Evolutionary conservation across 2,888 invertebrate genomes (phyloP).

Genomic region (Galerucella nymphaeae): DNA sequence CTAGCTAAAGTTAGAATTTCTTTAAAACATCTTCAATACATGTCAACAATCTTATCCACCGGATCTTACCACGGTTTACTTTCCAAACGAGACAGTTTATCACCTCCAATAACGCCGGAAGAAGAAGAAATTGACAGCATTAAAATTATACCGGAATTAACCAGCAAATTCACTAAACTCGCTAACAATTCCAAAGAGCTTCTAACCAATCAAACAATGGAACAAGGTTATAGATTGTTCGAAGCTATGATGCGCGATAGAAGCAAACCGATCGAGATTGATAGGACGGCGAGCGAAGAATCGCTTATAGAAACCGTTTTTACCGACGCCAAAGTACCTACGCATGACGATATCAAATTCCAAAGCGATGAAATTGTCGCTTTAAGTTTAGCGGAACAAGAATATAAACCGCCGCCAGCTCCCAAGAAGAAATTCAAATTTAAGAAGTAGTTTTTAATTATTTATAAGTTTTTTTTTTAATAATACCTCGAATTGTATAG

Average conservation of each 20-base stretch:
- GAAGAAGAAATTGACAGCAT: constrained; percentile 54
- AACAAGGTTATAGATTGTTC: constrained; percentile 52
- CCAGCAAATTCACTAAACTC: constrained; percentile 47
- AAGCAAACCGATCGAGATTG: constrained; percentile 46
- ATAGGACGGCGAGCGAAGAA: constrained; percentile 50
- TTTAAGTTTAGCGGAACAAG: constrained; percentile 50
- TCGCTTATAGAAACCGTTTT: constrained; percentile 53
- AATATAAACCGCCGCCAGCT: constrained; percentile 42
- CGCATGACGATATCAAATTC: constrained; percentile 56
- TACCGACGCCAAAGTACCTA: constrained; percentile 50
- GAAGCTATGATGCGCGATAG: constrained; percentile 54
- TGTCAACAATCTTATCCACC: constrained; percentile 53
- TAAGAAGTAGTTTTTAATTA: constrained; percentile 23
- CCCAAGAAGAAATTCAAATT: constrained; percentile 42
- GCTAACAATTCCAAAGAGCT: constrained; percentile 44
- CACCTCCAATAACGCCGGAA: constrained; percentile 37
- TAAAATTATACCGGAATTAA: constrained; percentile 53
- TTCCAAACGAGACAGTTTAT: background rate
- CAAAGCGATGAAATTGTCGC: constrained; percentile 56
- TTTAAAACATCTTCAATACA: constrained; percentile 70
- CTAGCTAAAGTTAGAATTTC: constrained; percentile 71
- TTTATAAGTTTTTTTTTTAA: background rate
- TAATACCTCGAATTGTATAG: background rate
- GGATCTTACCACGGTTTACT: constrained; percentile 15
- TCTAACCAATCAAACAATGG: constrained; percentile 40